These are phyloP conservation scores for Gobionotothen gibberifrons DNA, from an alignment of 2,797 vertebrate species.

Conservation along the genomic window DNA sequence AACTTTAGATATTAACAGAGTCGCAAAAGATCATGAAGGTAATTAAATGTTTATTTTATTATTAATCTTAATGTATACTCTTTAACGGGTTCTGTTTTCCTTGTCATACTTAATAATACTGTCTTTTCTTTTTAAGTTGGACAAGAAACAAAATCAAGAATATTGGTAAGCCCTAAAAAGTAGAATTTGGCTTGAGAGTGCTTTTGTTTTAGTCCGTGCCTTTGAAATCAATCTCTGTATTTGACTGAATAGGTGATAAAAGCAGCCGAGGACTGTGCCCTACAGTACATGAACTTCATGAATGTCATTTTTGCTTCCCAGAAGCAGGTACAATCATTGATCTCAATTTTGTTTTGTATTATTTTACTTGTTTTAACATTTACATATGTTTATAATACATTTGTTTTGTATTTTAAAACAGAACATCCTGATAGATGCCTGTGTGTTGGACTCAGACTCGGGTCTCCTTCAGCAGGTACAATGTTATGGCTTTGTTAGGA, in stretches of 20 bases:
- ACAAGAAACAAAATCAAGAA: conserved; percentile 94
- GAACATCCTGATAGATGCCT: conserved; percentile 97
- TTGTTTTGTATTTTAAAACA: conserved; percentile 68
- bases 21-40: conserved; percentile 93
- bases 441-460: conserved; percentile 93
- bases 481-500: background rate
- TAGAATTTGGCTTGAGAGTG: background rate
- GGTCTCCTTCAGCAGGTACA: conserved; percentile 96
- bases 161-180: conserved; percentile 86
- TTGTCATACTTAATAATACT: background rate
- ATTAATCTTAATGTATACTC: background rate
- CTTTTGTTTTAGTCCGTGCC: background rate
- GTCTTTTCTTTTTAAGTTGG: conserved; percentile 81
- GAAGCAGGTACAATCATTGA: conserved; percentile 88
- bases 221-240: conserved; percentile 16
- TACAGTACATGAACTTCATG: conserved; percentile 99
- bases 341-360: background rate
- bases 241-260: conserved; percentile 89
- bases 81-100: background rate
- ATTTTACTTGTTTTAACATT: background rate
- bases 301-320: conserved; percentile 98
- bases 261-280: conserved; percentile 93
- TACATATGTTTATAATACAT: background rate
- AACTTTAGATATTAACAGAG: conserved; percentile 90
- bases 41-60: conserved; percentile 32